A percentile compares a stretch with the other conserved stretches of the same genome.
These are phyloP conservation scores for Sitobion miscanthi DNA, from an alignment of 1,140 invertebrate genomes.

Conservation along the genomic window DNA sequence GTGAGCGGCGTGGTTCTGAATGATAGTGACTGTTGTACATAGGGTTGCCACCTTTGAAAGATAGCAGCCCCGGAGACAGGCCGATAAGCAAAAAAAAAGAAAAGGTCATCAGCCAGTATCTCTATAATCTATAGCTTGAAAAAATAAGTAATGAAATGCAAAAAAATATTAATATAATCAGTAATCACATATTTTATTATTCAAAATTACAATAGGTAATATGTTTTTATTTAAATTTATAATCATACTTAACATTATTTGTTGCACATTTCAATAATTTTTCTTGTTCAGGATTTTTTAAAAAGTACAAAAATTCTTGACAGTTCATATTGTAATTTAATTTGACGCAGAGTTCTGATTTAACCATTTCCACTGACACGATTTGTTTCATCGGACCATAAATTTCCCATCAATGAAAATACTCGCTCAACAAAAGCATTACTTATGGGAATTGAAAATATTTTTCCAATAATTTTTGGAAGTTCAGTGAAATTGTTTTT, in stretches of 20 bases:
- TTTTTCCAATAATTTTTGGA: not conserved
- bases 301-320: not conserved
- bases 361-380: constrained; percentile 1
- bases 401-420: constrained; percentile 15
- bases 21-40: too few species aligned
- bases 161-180: too few species aligned
- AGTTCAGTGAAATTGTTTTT: not conserved
- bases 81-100: too few species aligned
- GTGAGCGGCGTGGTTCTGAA: too few species aligned
- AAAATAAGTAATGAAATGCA: too few species aligned
- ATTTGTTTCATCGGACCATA: constrained; percentile 21
- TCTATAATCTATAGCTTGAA: too few species aligned
- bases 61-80: too few species aligned
- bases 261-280: constrained; percentile 12
- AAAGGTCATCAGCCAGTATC: too few species aligned
- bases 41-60: too few species aligned
- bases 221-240: not conserved
- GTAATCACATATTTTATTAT: too few species aligned
- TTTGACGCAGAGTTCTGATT: constrained; percentile 20
- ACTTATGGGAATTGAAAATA: constrained; percentile 31
- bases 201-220: not conserved
- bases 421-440: constrained; percentile 19
- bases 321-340: constrained; percentile 23
- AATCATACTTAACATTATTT: constrained; percentile 19
- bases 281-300: not conserved